Evolutionary conservation across 2,113 vertebrate genomes (phyloP).

Genomic region (Rhinoptilus africanus): DNA sequence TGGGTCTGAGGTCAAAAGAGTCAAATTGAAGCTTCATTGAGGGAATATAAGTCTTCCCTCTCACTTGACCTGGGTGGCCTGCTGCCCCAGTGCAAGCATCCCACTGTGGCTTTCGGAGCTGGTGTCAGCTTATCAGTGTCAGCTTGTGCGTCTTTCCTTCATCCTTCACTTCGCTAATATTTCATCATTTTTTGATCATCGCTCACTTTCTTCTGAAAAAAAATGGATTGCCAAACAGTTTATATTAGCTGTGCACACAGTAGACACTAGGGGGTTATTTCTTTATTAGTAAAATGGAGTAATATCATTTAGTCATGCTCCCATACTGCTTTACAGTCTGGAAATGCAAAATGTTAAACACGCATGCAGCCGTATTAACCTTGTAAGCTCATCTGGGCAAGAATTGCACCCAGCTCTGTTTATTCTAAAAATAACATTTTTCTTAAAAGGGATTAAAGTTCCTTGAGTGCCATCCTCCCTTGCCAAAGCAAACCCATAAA

Average conservation of each 20-base stretch:
- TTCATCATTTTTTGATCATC: neutral
- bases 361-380: neutral
- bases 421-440: slow-evolving; percentile 30
- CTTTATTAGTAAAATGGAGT: neutral
- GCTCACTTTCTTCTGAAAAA: neutral
- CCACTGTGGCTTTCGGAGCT: neutral
- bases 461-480: neutral
- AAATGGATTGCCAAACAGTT: neutral
- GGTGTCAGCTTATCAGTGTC: neutral
- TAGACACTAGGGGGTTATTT: neutral
- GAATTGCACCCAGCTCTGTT: neutral
- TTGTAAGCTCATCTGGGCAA: neutral
- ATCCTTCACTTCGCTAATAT: neutral
- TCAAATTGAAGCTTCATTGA: neutral
- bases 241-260: neutral
- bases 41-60: neutral
- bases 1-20: neutral
- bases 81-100: neutral
- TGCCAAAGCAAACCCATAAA: neutral
- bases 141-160: neutral
- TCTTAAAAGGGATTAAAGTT: slow-evolving; percentile 5
- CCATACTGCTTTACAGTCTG: neutral
- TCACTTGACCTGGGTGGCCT: too few species aligned
- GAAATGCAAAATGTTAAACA: neutral
- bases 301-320: neutral